Evolutionary conservation across 2,888 invertebrate species (phyloP), one percentile per base, ranked within the genome.

Genomic region (Dilophus febrilis): DNA sequence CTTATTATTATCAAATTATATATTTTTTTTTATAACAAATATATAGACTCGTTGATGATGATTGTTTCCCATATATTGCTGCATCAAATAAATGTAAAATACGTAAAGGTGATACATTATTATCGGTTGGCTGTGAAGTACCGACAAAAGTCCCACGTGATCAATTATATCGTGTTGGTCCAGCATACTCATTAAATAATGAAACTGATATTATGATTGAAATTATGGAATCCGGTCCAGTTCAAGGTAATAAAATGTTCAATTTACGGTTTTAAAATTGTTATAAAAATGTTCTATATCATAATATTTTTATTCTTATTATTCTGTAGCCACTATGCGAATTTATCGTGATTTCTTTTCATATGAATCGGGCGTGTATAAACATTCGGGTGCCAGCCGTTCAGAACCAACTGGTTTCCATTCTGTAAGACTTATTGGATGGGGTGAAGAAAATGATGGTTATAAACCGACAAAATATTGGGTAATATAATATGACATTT

Each of bases 321-420:
- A 17, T 34, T 11, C 14, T 22, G 8, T 22, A 84, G 90, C 92
- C 1, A 79, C 87, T 12, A 84, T 94, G 77, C 74, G 73, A 46
- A 85, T 95, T 2, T 75, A 84, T 55, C 83, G 85, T 49, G 94
- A 95, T 61, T 90, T 95, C 70, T 95, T 88, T 70, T 71, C 81
- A 51, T 95, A 95, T 65, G 70, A 71, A 40, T 70, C 74, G 31
- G 94, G 94, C 4, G 68, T 95, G 40, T 95, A 95, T 64, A 70
- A 67, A 3, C 78, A 73, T 48, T 67, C 74, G 3, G 64, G 63
- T 0, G 64, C 69, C 46, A 69, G 71, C 2, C 61, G 71, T 43
- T 61, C 67, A 8, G 63, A 70, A 37, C 61, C 71, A 41, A 68
- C 70, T 35, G 85, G 83, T 0, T 82, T 83, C 50, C 94, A 94